These are phyloP conservation scores for Lacerta agilis DNA, from an alignment of 2,797 vertebrate species.

Conservation along the genomic window DNA sequence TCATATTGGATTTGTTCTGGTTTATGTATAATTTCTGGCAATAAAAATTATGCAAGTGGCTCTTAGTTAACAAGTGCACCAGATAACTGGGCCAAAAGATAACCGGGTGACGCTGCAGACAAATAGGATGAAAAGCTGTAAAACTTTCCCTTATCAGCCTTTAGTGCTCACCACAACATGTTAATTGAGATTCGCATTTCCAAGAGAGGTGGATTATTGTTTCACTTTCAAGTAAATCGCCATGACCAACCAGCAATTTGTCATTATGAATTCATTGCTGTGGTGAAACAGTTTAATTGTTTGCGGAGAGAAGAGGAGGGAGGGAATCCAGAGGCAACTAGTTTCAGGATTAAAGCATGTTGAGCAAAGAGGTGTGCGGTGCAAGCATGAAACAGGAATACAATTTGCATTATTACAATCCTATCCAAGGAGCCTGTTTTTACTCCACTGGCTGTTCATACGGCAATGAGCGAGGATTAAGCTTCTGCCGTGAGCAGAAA, in stretches of 20 bases:
- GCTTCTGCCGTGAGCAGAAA: not conserved
- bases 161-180: not conserved
- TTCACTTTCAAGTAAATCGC: constrained; percentile 15
- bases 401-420: not conserved
- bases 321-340: not conserved
- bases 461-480: not conserved
- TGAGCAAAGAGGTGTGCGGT: not conserved
- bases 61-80: not conserved
- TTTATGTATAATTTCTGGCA: not conserved
- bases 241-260: constrained; percentile 11
- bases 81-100: not conserved
- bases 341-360: not conserved
- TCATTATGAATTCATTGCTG: constrained; percentile 19
- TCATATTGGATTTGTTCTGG: not conserved
- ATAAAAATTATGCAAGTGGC: constrained; percentile 6
- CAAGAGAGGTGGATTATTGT: not conserved
- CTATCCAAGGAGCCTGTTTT: not conserved
- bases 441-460: not conserved
- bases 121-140: not conserved
- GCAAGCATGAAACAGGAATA: not conserved
- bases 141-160: constrained; percentile 1
- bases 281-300: constrained; percentile 7
- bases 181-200: constrained; percentile 12
- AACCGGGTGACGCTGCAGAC: not conserved
- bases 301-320: not conserved